phyloP scores from a whole-genome alignment of 2,888 invertebrate genomes.

The Tethea ocularis region DNA sequence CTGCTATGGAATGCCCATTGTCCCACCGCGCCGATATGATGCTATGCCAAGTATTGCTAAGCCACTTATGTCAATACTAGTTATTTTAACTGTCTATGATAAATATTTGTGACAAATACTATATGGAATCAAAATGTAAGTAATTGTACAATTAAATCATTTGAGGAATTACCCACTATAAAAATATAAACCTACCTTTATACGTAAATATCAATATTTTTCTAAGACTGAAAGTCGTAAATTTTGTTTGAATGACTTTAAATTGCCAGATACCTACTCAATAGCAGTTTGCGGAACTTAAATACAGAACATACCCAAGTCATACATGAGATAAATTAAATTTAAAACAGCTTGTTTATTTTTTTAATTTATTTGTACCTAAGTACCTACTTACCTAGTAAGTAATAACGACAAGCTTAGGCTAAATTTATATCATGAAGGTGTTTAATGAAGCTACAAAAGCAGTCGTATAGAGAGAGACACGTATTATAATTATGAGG shows the following conservation, averaged over 20 bases:
- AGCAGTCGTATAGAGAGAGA: background rate
- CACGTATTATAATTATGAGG: conserved; percentile 19
- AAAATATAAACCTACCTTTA: no score
- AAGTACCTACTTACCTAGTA: background rate
- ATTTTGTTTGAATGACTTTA: no score
- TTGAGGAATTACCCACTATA: no score
- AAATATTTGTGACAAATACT: background rate
- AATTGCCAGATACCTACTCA: no score
- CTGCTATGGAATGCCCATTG: conserved; percentile 73
- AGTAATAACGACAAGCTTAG: background rate
- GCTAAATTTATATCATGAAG: conserved; percentile 19
- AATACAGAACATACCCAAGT: no score
- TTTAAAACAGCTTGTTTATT: no score
- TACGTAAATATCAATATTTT: background rate
- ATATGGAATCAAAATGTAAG: background rate
- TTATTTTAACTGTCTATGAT: conserved; percentile 9
- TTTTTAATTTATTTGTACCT: background rate
- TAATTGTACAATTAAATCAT: no score
- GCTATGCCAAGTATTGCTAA: conserved; percentile 69
- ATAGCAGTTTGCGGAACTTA: no score
- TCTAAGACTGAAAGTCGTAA: no score
- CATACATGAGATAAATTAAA: no score
- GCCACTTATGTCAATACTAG: conserved; percentile 66
- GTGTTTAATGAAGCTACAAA: conserved; percentile 8
- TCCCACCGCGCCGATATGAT: conserved; percentile 66